Evolutionary conservation across 2,113 vertebrate genomes (phyloP).

Genomic region (Chrysemys picta): DNA sequence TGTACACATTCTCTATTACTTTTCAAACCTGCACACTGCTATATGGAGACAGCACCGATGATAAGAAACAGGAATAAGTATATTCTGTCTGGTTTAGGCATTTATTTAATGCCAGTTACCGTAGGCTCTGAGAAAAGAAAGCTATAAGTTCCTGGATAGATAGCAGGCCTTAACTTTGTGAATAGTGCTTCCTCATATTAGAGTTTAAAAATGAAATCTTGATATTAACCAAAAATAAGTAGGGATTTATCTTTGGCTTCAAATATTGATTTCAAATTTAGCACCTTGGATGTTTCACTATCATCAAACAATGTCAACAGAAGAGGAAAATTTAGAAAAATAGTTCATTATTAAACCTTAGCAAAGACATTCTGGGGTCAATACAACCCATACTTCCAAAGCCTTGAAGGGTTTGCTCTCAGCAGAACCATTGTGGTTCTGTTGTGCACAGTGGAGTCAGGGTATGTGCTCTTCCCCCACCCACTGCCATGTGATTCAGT

Average conservation of each 20-base stretch:
- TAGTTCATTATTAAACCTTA: background rate
- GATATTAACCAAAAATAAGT: background rate
- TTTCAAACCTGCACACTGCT: background rate
- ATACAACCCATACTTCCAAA: fast-evolving
- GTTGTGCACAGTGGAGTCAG: fast-evolving
- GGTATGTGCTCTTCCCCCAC: too few relatives aligned
- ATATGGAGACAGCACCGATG: background rate
- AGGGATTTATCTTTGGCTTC: background rate
- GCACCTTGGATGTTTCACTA: fast-evolving
- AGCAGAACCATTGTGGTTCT: fast-evolving
- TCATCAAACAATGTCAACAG: background rate
- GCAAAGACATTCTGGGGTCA: background rate
- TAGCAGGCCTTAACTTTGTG: background rate
- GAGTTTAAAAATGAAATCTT: background rate
- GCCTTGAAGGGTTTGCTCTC: fast-evolving
- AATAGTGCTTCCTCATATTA: background rate
- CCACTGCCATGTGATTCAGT: too few relatives aligned
- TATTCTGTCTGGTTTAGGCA: background rate
- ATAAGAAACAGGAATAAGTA: background rate
- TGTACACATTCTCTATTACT: fast-evolving
- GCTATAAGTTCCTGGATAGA: background rate
- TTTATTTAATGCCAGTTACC: background rate
- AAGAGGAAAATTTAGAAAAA: background rate
- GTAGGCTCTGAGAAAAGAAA: background rate
- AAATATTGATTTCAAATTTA: background rate